Evolutionary conservation across 2,888 invertebrate genomes (phyloP), one percentile per base, ranked within the genome.

Genomic region (Sarcophaga caerulescens): DNA sequence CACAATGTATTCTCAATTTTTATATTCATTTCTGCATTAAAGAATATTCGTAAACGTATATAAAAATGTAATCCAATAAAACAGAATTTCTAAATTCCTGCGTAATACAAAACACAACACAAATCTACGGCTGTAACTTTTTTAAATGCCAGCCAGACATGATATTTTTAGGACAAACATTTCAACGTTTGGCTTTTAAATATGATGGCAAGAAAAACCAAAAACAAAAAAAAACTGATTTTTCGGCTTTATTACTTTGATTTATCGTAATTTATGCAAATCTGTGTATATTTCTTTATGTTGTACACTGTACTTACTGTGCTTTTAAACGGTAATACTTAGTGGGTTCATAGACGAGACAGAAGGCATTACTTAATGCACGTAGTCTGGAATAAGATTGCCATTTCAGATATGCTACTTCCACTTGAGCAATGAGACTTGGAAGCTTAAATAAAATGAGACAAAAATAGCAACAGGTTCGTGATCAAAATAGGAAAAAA

Each of bases 211-310:
- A 52, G 52, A 52, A 52, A 52, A 5, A 52, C n/a, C n/a, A 14
- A 1, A 52, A 3, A 70, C 45, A 66, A 10, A n/a, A n/a, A n/a
- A n/a, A n/a, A n/a, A n/a, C n/a, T n/a, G n/a, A 47, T 69, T 69
- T 21, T 12, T 3, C 4, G 5, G 5, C 8, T 35, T 35, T 59
- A 59, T 71, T 35, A 19, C 19, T 44, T n/a, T 19, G 3, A 70
- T 57, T 70, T 70, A 57, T 8, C 1, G 2, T 35, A 35, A 35
- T 57, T 57, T 71, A 71, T 73, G 59, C 17, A 73, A 73, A 73
- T 73, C 44, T 60, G 1, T 17, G 14, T 14, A 57, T 25, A 14
- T 57, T 52, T 70, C n/a, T 70, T 14, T 69, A 14, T 25, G 11
- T 47, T 14, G 11, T 14, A 47, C 11, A 14, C 14, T 14, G 14